Evolutionary conservation across 2,888 invertebrate genomes (phyloP), one percentile per base, ranked within the genome.

Genomic region (Heliconius sara): DNA sequence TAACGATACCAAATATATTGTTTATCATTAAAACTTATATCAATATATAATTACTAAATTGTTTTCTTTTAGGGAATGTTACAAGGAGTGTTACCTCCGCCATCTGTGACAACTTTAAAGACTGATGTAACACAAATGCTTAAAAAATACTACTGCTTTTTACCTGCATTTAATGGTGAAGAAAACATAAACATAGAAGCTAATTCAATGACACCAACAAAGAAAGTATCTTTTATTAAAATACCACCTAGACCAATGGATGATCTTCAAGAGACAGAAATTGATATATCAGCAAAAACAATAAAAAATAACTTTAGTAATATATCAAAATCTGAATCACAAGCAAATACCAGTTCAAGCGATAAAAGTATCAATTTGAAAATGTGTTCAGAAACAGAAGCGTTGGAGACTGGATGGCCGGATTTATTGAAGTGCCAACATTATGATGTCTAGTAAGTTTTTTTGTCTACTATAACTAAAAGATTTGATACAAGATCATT

Each of bases 61-160:
- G 9, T n/a, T 60, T 76, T 3, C 77, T 84, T 96, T 73, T 95
- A 97, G 89, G 96, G 95, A 87, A 96, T 95, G 71, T 90, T 98
- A 13, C 96, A 96, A 83, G 97, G 97, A 2, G 96, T 98, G 0
- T 94, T 97, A 13, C 97, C 98, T 34, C 98, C 97, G 16, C 97
- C 97, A 0, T 97, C 97, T 39, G 95, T 97, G 19, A 97, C 97
- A 22, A 96, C 96, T 63, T 92, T 97, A 39, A 96, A 97, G 85
- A 94, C 96, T 78, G 96, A 97, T 87, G 96, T 96, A 30, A 92
- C 95, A 43, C 96, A 97, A 87, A 96, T 97, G 90, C 95, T 97
- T 27, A 92, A 95, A 30, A 95, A 93, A 80, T 96, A 96, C 87
- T 96, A 96, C 83, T 89, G 94, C 19, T 95, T 96, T 80, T 90